Base-by-base conservation (phyloP, 1,140 invertebrate species). In the Polyergus mexicanus region DNA sequence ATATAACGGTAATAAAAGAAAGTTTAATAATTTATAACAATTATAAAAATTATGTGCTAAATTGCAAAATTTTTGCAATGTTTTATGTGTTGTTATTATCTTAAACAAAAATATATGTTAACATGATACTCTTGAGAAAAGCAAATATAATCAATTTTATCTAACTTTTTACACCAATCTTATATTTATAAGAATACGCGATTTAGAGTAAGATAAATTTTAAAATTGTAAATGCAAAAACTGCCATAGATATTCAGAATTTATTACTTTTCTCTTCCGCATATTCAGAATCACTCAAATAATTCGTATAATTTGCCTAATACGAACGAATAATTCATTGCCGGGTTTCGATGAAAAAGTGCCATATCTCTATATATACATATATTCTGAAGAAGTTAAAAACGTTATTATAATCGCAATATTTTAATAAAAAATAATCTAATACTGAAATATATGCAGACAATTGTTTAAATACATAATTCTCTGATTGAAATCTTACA, bases 251-350 rank as follows among this genome's bases (percentile, higher is more conserved):
- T 32, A 32, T 77, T 25, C 41, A 77, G 22, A 77, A 77, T 77
- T 77, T 28, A 77, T 77, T 44, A 60, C 75, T 47, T 22, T 47
- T n/a, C 38, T 77, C 38, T 77, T 47, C 44, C 25, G 38, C 16
- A 76, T 11, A 66, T n/a, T 35, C 25, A 77, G 60, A 65, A 41
- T 62, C 60, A 60, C 41, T 41, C 63, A 44, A 63, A 63, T 10
- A 25, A 77, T 77, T 77, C 75, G 8, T 58, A 6, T 44, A 38
- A 65, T 77, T 77, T 77, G 38, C 58, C 19, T 77, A 77, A 77
- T 77, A 77, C 19, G 25, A 44, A 44, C 58, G 38, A 77, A 77
- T 77, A 77, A 77, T 77, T 65, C 38, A 77, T 77, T 11, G 19
- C 11, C 25, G 38, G 35, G 32, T 77, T 77, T 77, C 38, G 47